A percentile compares a stretch with the other conserved stretches of the same genome.
Conservation (phyloP, 1,140 invertebrate species). For the Caenorhabditis remanei region DNA sequence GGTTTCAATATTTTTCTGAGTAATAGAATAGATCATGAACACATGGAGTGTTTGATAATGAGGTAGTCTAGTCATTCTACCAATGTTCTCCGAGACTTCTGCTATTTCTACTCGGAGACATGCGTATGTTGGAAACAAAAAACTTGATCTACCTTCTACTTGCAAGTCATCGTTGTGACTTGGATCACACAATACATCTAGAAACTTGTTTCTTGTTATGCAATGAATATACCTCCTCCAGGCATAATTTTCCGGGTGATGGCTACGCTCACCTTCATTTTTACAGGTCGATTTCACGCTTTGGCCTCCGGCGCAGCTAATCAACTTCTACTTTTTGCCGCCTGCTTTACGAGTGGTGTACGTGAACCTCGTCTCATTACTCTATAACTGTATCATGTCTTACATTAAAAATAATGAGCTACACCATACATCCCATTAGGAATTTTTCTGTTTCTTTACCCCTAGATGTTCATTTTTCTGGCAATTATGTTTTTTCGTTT, state of each 20-base stretch:
- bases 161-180: conserved; percentile 9
- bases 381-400: conserved; percentile 62
- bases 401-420: conserved; percentile 61
- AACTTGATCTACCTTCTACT: conserved; percentile 51
- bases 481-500: conserved; percentile 7
- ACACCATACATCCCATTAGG: conserved; percentile 21
- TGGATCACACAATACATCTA: conserved; percentile 5
- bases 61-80: conserved; percentile 20
- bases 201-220: conserved; percentile 51
- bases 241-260: conserved; percentile 45
- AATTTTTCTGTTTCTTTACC: not conserved
- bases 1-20: conserved; percentile 14
- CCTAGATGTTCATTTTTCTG: not conserved
- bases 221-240: conserved; percentile 36
- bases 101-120: not conserved
- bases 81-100: not conserved
- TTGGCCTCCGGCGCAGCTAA: conserved; percentile 57
- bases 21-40: conserved; percentile 36
- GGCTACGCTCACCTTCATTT: not conserved
- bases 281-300: conserved; percentile 59
- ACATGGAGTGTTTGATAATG: conserved; percentile 47
- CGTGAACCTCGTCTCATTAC: conserved; percentile 58
- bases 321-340: conserved; percentile 61
- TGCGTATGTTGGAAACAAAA: not conserved
- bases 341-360: conserved; percentile 54